These are phyloP conservation scores for Tetropium fuscum DNA, from an alignment of 2,888 invertebrate species.

Conservation along the genomic window DNA sequence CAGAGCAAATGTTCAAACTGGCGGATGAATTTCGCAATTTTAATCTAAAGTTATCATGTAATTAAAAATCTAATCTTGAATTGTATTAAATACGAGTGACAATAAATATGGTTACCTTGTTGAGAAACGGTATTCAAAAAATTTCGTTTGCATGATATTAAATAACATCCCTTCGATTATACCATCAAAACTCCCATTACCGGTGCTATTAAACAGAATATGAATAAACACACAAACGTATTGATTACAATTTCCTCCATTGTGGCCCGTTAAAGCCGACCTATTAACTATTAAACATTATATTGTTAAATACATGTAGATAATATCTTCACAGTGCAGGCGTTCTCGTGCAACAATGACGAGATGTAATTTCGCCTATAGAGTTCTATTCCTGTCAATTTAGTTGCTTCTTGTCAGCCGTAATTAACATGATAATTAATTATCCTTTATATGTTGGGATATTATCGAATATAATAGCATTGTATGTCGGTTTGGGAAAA, in stretches of 20 bases:
- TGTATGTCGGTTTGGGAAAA: background rate
- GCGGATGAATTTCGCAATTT: no score
- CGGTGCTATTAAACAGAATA: background rate
- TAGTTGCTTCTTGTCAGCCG: constrained; percentile 16
- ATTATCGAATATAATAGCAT: constrained; percentile 17
- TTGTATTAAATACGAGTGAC: no score
- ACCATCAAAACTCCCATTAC: background rate
- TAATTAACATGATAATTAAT: constrained; percentile 21
- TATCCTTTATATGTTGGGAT: constrained; percentile 18
- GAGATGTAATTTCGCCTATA: constrained; percentile 14
- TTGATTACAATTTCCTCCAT: constrained; percentile 15
- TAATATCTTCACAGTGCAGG: constrained; percentile 24
- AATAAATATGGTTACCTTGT: no score
- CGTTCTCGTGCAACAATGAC: constrained; percentile 21
- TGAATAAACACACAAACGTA: constrained; percentile 3
- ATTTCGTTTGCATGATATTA: no score
- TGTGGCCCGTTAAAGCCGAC: constrained; percentile 16
- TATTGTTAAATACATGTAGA: constrained; percentile 30
- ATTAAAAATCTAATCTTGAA: no score
- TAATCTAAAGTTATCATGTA: no score
- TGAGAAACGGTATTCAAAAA: no score
- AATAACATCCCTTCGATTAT: background rate
- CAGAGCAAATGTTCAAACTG: no score
- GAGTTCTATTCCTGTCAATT: constrained; percentile 19
- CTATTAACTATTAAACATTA: constrained; percentile 28